These are phyloP conservation scores for Anhinga rufa DNA, from an alignment of 2,113 vertebrate genomes.

Conservation along the genomic window DNA sequence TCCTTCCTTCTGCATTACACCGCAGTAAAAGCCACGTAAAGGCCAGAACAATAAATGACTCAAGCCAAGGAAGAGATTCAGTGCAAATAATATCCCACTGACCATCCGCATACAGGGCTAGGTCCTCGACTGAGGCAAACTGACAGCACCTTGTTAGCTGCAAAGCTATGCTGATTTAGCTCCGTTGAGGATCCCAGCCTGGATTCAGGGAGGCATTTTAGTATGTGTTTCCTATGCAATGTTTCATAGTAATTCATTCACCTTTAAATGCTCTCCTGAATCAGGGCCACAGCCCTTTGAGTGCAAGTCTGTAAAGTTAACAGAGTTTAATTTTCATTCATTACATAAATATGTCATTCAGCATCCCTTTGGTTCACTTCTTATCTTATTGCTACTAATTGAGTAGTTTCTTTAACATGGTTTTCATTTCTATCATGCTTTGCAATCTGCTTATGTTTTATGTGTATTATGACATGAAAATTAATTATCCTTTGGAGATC, in stretches of 20 bases:
- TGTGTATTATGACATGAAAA: background rate
- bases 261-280: slow-evolving; percentile 18
- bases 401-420: background rate
- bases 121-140: background rate
- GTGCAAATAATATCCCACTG: background rate
- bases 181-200: background rate
- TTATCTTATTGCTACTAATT: background rate
- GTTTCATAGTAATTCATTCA: background rate
- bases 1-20: slow-evolving; percentile 35
- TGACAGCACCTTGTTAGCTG: background rate
- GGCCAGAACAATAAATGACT: background rate
- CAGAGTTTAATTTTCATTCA: background rate
- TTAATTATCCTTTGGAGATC: background rate
- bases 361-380: background rate
- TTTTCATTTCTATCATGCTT: background rate
- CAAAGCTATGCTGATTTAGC: background rate
- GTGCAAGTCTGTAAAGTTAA: slow-evolving; percentile 1
- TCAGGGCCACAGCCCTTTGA: background rate
- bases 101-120: background rate
- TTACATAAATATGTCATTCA: background rate
- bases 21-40: background rate
- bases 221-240: background rate
- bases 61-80: slow-evolving; percentile 17
- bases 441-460: background rate
- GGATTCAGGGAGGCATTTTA: slow-evolving; percentile 20